These are phyloP conservation scores for Bombus superbus DNA, from an alignment of 1,140 invertebrate species.

Conservation along the genomic window DNA sequence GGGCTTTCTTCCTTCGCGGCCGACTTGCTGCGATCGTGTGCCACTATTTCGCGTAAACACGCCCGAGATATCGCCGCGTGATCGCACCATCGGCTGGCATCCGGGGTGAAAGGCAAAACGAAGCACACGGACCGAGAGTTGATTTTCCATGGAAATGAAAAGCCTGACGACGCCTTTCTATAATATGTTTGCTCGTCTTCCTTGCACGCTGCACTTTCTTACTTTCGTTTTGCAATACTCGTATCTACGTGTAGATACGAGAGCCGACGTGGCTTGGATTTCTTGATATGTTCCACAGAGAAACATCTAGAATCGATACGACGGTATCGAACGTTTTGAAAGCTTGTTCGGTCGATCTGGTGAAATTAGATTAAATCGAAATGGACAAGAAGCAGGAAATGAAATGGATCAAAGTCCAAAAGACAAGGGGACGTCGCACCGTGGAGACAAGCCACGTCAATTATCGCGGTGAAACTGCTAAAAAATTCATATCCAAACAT, in stretches of 20 bases:
- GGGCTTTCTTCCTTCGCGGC: slow-evolving; percentile 72
- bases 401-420: not conserved
- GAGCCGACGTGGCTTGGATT: not conserved
- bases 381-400: not conserved
- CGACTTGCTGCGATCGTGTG: slow-evolving; percentile 31
- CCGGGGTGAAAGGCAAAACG: slow-evolving; percentile 71
- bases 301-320: too few relatives aligned
- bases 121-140: not conserved
- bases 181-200: slow-evolving; percentile 12
- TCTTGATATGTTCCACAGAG: not conserved
- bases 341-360: too few relatives aligned
- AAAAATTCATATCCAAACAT: slow-evolving; percentile 51
- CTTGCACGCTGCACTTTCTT: slow-evolving; percentile 30
- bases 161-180: slow-evolving; percentile 47
- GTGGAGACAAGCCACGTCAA: not conserved
- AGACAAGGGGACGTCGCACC: not conserved
- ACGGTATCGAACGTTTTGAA: too few relatives aligned
- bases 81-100: slow-evolving; percentile 34
- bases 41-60: slow-evolving; percentile 49
- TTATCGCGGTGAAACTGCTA: slow-evolving; percentile 29
- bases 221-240: slow-evolving; percentile 44
- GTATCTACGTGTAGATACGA: not conserved
- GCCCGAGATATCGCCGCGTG: slow-evolving; percentile 27
- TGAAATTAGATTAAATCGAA: too few relatives aligned
- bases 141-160: slow-evolving; percentile 51